phyloP scores from a whole-genome alignment of 1,140 invertebrate genomes.

The Pararge aegeria region DNA sequence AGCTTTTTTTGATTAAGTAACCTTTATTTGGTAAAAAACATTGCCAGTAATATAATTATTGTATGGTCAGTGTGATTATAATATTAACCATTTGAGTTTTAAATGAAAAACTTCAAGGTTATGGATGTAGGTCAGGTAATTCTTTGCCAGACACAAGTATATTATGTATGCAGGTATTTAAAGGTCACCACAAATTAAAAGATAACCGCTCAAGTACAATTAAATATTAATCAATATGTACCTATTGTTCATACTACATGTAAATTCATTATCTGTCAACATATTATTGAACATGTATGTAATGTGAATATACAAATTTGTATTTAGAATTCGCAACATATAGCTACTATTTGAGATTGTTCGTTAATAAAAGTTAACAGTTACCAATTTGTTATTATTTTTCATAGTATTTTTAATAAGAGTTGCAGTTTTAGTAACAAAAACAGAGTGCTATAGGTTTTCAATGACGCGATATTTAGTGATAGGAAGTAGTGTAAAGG shows the following conservation, averaged over 20 bases:
- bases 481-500: slow-evolving; percentile 70
- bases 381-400: too few species aligned
- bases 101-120: slow-evolving; percentile 41
- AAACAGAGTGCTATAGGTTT: slow-evolving; percentile 27
- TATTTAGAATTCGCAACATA: background rate
- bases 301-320: background rate
- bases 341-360: too few species aligned
- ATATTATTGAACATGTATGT: background rate
- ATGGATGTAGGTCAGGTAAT: slow-evolving; percentile 50
- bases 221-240: slow-evolving; percentile 13
- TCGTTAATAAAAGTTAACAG: too few species aligned
- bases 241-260: background rate
- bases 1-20: too few species aligned
- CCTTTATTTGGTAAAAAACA: background rate
- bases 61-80: slow-evolving; percentile 5
- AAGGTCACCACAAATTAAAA: slow-evolving; percentile 34
- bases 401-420: too few species aligned
- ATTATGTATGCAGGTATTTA: slow-evolving; percentile 41
- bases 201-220: slow-evolving; percentile 1
- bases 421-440: too few species aligned
- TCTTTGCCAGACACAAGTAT: slow-evolving; percentile 43
- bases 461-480: slow-evolving; percentile 47
- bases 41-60: background rate
- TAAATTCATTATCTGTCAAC: background rate
- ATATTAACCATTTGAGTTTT: background rate